Percentiles rank a stretch among this genome's conserved stretches.
Conservation (phyloP, 2,113 vertebrate genomes). For the Petromus typicus region DNA sequence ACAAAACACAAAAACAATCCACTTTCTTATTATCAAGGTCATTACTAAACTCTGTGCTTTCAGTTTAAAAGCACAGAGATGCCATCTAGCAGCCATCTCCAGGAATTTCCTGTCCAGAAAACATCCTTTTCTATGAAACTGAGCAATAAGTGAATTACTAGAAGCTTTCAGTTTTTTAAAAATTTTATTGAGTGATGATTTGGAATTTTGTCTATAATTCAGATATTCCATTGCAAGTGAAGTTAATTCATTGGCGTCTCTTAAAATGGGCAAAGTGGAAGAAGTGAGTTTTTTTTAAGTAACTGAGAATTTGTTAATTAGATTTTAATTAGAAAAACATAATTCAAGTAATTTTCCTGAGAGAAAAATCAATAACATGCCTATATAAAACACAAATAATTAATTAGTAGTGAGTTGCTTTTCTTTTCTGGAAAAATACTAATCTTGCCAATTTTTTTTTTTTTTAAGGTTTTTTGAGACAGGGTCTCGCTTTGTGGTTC, state of each 20-base stretch:
- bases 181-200: conserved; percentile 41
- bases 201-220: conserved; percentile 43
- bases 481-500: no score
- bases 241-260: conserved; percentile 61
- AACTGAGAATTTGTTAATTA: conserved; percentile 74
- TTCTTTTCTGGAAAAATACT: conserved; percentile 53
- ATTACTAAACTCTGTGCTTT: conserved; percentile 65
- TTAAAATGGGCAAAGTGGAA: conserved; percentile 18
- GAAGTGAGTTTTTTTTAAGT: conserved; percentile 58
- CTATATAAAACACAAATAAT: conserved; percentile 72
- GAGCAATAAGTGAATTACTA: conserved; percentile 40
- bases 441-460: conserved; percentile 67
- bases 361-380: conserved; percentile 69
- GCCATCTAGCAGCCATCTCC: conserved; percentile 87
- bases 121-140: conserved; percentile 56
- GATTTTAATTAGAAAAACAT: conserved; percentile 70
- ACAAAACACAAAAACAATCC: neutral
- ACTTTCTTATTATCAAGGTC: conserved; percentile 79
- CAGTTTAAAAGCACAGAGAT: conserved; percentile 85
- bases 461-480: no score
- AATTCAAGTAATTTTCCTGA: conserved; percentile 63
- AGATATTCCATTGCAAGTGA: conserved; percentile 41
- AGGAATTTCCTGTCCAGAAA: conserved; percentile 77
- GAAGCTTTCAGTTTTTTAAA: conserved; percentile 54
- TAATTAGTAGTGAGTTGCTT: conserved; percentile 59